Percentiles rank a stretch among this genome's conserved stretches.
Evolutionary conservation across 2,797 vertebrate genomes (phyloP).

Genomic region (Neosalanx taihuensis): DNA sequence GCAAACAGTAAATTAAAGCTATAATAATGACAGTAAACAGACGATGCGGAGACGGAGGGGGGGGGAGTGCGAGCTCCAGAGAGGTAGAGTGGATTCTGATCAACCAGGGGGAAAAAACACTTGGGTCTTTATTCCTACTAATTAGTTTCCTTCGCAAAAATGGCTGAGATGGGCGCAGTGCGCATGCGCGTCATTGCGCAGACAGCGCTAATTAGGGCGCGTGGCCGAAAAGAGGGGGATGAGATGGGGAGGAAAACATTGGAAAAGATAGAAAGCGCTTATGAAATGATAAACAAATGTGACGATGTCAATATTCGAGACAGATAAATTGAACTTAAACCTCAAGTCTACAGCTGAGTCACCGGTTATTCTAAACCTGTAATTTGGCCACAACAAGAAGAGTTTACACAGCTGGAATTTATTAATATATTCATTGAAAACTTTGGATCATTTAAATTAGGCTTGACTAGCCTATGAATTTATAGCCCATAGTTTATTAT

Average conservation of each 20-base stretch:
- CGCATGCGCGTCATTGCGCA: constrained; percentile 78
- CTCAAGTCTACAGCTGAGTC: not conserved
- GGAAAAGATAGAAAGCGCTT: not conserved
- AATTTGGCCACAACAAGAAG: not conserved
- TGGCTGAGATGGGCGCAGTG: constrained; percentile 73
- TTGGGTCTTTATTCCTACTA: constrained; percentile 78
- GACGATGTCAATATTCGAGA: constrained; percentile 30
- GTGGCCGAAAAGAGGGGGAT: constrained; percentile 31
- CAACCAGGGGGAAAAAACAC: constrained; percentile 71
- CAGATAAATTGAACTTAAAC: constrained; percentile 12
- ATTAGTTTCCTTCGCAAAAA: constrained; percentile 79
- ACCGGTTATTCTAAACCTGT: not conserved
- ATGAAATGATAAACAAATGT: constrained; percentile 20
- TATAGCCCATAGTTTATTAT: no score
- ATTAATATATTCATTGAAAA: constrained; percentile 19
- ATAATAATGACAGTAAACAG: constrained; percentile 73
- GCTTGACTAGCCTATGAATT: not conserved
- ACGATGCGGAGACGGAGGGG: constrained; percentile 60
- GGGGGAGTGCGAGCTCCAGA: constrained; percentile 69
- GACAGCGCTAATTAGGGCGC: constrained; percentile 73
- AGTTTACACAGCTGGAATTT: not conserved
- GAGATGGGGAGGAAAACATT: constrained; percentile 31
- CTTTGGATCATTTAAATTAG: not conserved
- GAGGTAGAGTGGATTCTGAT: constrained; percentile 79
- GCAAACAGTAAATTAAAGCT: constrained; percentile 72